These are phyloP conservation scores for Daboia siamensis DNA, from an alignment of 2,113 vertebrate species.

Conservation along the genomic window DNA sequence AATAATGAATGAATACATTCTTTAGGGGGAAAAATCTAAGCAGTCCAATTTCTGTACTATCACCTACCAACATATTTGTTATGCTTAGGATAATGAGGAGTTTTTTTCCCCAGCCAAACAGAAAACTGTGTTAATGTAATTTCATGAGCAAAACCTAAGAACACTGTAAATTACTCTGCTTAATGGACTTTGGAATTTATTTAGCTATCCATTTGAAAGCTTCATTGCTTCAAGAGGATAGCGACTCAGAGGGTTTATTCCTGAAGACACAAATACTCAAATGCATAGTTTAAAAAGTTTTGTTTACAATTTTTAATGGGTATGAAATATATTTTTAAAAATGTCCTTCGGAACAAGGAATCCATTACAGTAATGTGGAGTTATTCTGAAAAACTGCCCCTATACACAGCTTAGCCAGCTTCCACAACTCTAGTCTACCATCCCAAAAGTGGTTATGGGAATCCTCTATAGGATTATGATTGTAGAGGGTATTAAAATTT, in stretches of 20 bases:
- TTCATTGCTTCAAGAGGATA: constrained; percentile 46
- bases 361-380: neutral
- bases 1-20: neutral
- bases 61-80: constrained; percentile 37
- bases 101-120: constrained; percentile 24
- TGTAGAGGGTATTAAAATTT: neutral
- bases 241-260: constrained; percentile 27
- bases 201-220: constrained; percentile 62
- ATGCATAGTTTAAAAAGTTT: neutral
- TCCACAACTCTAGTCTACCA: neutral
- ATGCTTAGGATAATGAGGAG: constrained; percentile 52
- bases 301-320: constrained; percentile 29
- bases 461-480: neutral
- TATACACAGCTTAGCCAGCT: neutral
- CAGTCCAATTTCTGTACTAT: constrained; percentile 33
- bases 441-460: neutral
- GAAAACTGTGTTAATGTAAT: constrained; percentile 53
- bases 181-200: constrained; percentile 63
- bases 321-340: constrained; percentile 27
- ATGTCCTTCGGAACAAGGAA: constrained; percentile 9
- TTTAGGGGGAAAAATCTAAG: neutral
- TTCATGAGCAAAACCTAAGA: constrained; percentile 59
- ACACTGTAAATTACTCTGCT: constrained; percentile 60
- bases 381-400: neutral
- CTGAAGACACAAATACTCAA: constrained; percentile 16